Evolutionary conservation across 1,140 invertebrate species (phyloP), one percentile per base, ranked within the genome.

Genomic region (Bombus balteatus): DNA sequence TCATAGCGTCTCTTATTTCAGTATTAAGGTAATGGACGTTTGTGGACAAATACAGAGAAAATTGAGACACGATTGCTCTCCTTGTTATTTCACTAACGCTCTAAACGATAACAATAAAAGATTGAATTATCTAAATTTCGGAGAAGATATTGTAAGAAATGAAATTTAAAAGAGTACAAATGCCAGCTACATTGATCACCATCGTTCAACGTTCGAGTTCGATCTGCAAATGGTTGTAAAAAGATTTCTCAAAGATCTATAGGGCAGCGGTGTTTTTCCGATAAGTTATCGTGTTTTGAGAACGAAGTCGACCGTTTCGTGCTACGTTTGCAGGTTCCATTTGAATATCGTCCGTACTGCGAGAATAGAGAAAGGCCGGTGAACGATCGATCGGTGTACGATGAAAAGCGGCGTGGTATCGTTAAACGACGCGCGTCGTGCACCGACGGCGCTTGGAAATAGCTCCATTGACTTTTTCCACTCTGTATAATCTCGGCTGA

Each of bases 391-490:
- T 81, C 78, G 84, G 39, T 4, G 34, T 15, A 41, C 37, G 78
- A 73, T 85, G 78, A 81, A 85, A 75, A 74, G 78, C 71, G 34
- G 6, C 83, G 43, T 25, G 59, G 70, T 85, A 85, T 85, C 79
- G 84, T 85, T 81, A 81, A 85, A 85, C 78, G 84, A 74, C 77
- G 68, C 77, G 59, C 53, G 41, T 32, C 59, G 77, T 72, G 68
- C 43, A 81, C 34, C 83, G 25, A 68, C 70, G 32, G n/a, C 59
- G 78, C 79, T 75, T 66, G 18, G 83, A 80, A 85, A 85, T 85
- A 78, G 83, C 83, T 82, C 79, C 84, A 86, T 86, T 76, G 66
- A 83, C 74, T 86, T 86, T 77, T 86, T 86, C 66, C 81, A 66
- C 62, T 76, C 73, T 78, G 85, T 78, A 86, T 83, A 83, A 83